Evolutionary conservation across 2,888 invertebrate species (phyloP).

Genomic region (Lepidocyrtinus sp.): DNA sequence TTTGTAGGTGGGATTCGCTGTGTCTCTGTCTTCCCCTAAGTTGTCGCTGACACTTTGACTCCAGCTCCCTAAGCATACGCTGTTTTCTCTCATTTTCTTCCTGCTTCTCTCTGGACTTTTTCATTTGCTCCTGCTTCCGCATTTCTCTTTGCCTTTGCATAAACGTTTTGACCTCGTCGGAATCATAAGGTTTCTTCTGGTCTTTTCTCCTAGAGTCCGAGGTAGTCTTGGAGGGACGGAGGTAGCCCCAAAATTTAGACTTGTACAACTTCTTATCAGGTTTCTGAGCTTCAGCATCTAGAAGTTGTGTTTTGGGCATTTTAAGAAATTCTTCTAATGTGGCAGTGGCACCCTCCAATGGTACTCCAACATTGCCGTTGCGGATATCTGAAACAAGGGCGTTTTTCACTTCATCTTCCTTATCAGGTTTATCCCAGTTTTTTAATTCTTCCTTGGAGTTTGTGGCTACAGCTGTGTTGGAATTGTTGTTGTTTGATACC

Average conservation of each 20-base stretch:
- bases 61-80: constrained; percentile 51
- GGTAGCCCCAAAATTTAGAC: constrained; percentile 60
- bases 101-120: constrained; percentile 57
- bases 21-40: neutral
- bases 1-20: too few species aligned
- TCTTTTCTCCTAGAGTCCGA: neutral
- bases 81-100: constrained; percentile 52
- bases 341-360: constrained; percentile 23
- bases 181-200: constrained; percentile 48
- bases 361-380: too few species aligned
- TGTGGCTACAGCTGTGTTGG: too few species aligned
- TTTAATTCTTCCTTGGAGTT: neutral
- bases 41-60: constrained; percentile 55
- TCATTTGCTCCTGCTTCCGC: constrained; percentile 49
- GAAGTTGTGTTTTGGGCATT: constrained; percentile 40
- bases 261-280: constrained; percentile 33
- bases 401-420: neutral
- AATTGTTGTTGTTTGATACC: too few species aligned
- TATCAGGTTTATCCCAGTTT: too few species aligned
- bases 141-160: constrained; percentile 64
- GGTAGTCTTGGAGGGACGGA: constrained; percentile 32
- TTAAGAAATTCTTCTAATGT: constrained; percentile 54
- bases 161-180: constrained; percentile 45
- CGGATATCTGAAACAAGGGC: neutral
- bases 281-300: constrained; percentile 1